Evolutionary conservation across 2,888 invertebrate species (phyloP).

Genomic region (Acholoe squamosa): DNA sequence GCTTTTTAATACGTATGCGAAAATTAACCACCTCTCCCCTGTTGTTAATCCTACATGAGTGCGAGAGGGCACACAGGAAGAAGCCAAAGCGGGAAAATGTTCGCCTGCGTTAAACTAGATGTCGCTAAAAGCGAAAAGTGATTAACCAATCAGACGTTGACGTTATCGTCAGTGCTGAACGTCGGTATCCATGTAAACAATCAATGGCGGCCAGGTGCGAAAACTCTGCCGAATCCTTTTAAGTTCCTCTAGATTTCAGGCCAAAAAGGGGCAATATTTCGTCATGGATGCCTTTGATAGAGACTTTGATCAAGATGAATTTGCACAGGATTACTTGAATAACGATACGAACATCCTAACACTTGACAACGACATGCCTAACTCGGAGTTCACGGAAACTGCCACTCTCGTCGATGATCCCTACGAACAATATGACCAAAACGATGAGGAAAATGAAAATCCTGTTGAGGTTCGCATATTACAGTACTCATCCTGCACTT

Average conservation of each 20-base stretch:
- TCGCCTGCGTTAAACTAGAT: too few relatives aligned
- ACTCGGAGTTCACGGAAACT: constrained; percentile 20
- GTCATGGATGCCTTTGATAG: constrained; percentile 24
- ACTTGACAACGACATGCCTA: not conserved
- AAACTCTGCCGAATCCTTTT: not conserved
- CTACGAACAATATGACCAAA: not conserved
- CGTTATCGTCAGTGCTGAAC: not conserved
- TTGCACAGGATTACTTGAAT: constrained; percentile 32
- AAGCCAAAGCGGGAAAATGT: too few relatives aligned
- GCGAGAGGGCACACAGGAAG: too few relatives aligned
- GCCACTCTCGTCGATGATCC: not conserved
- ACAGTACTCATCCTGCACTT: not conserved
- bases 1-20: too few relatives aligned
- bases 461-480: not conserved
- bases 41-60: too few relatives aligned
- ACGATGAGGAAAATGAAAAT: constrained; percentile 1
- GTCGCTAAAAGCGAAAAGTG: too few relatives aligned
- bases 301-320: not conserved
- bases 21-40: too few relatives aligned
- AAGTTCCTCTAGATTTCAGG: not conserved
- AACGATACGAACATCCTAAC: constrained; percentile 40
- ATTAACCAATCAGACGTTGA: too few relatives aligned
- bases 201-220: constrained; percentile 8
- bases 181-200: constrained; percentile 53
- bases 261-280: not conserved